Evolutionary conservation across 2,797 vertebrate species (phyloP).

Genomic region (Remorina albescens): DNA sequence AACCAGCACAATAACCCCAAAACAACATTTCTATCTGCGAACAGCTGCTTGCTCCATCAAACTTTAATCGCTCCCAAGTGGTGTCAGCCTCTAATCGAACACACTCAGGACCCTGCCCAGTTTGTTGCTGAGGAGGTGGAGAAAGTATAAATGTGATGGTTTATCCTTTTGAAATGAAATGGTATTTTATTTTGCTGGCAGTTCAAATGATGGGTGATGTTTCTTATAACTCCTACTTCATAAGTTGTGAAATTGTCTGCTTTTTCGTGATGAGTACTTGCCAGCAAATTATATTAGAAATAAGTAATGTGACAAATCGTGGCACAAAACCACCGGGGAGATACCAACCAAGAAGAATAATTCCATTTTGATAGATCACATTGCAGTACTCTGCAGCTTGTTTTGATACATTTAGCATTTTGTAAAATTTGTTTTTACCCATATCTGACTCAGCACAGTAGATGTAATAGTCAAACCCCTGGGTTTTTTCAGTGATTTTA

Average conservation of each 20-base stretch:
- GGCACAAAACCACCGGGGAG: background rate
- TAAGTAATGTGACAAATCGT: background rate
- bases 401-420: background rate
- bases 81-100: slow-evolving; percentile 64
- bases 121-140: slow-evolving; percentile 53
- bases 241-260: slow-evolving; percentile 4
- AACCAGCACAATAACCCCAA: slow-evolving; percentile 32
- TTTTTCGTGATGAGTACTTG: slow-evolving; percentile 1
- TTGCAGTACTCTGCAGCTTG: background rate
- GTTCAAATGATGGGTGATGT: slow-evolving; percentile 33
- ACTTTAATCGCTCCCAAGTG: slow-evolving; percentile 69
- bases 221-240: slow-evolving; percentile 28
- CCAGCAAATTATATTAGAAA: slow-evolving; percentile 8
- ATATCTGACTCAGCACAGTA: background rate
- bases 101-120: slow-evolving; percentile 41
- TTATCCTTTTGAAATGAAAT: slow-evolving; percentile 37
- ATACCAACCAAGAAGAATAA: background rate
- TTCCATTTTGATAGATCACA: background rate
- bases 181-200: slow-evolving; percentile 20
- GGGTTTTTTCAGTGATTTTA: too few relatives aligned
- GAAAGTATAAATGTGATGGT: slow-evolving; percentile 32
- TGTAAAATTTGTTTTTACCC: background rate
- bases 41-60: slow-evolving; percentile 65
- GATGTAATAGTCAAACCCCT: slow-evolving; percentile 3
- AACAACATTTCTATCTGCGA: slow-evolving; percentile 49